A percentile compares a stretch with the other conserved stretches of the same genome.
Conservation (phyloP, 2,113 vertebrate species). For the Nipponia nippon region DNA sequence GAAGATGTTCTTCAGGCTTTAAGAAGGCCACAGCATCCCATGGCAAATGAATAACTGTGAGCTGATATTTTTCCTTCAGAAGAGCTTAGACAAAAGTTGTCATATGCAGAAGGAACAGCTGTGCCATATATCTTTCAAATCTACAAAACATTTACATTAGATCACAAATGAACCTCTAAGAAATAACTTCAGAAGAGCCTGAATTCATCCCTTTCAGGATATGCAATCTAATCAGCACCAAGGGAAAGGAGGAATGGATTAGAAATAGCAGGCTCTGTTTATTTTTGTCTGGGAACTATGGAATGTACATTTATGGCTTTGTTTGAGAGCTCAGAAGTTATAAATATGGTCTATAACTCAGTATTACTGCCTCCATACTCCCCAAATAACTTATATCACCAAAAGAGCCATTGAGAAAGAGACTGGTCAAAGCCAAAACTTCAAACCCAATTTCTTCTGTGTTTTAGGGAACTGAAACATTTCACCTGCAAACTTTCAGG, state of each 20-base stretch:
- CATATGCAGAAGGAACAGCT: slow-evolving; percentile 62
- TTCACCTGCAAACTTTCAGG: background rate
- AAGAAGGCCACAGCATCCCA: background rate
- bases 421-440: background rate
- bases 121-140: slow-evolving; percentile 63
- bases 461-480: background rate
- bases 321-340: slow-evolving; percentile 38
- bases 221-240: slow-evolving; percentile 66
- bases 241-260: slow-evolving; percentile 54
- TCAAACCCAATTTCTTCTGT: background rate
- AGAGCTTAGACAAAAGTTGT: slow-evolving; percentile 11
- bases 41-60: background rate
- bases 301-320: slow-evolving; percentile 67
- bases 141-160: slow-evolving; percentile 13
- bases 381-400: background rate
- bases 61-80: background rate
- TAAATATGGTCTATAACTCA: background rate
- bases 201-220: slow-evolving; percentile 45
- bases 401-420: background rate
- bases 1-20: slow-evolving; percentile 31
- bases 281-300: slow-evolving; percentile 75
- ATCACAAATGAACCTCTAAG: slow-evolving; percentile 28
- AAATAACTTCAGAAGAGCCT: slow-evolving; percentile 46
- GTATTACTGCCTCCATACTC: background rate
- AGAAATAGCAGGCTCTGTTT: slow-evolving; percentile 67